These are phyloP conservation scores for Agrochola circellaris DNA, from an alignment of 2,888 invertebrate species.

Conservation along the genomic window DNA sequence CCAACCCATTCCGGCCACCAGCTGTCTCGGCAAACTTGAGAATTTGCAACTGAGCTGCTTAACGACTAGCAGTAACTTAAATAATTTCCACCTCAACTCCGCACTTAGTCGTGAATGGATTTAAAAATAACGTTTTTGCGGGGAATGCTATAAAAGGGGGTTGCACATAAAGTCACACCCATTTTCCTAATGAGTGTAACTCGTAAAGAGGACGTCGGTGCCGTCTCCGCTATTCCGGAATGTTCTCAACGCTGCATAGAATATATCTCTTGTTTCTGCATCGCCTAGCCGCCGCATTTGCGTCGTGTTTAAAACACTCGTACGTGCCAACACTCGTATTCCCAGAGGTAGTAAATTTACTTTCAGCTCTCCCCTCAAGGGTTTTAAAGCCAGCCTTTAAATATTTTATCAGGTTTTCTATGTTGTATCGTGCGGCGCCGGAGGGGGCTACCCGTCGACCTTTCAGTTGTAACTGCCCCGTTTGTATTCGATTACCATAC, in stretches of 20 bases:
- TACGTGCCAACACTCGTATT: constrained; percentile 76
- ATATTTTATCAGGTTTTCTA: constrained; percentile 89
- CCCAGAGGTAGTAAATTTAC: constrained; percentile 84
- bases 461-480: constrained; percentile 78
- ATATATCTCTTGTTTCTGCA: constrained; percentile 73
- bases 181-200: constrained; percentile 79
- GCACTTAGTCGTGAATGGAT: constrained; percentile 48
- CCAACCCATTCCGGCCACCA: constrained; percentile 68
- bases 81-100: constrained; percentile 39
- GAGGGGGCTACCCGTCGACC: constrained; percentile 77
- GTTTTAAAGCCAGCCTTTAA: constrained; percentile 84
- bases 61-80: constrained; percentile 33
- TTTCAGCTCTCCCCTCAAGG: constrained; percentile 79
- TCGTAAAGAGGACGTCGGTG: constrained; percentile 71
- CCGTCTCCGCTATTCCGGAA: constrained; percentile 67
- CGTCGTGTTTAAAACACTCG: constrained; percentile 74
- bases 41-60: constrained; percentile 47
- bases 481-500: constrained; percentile 79
- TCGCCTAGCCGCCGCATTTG: constrained; percentile 70
- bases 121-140: constrained; percentile 67
- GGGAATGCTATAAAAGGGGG: constrained; percentile 63
- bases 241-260: constrained; percentile 70
- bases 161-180: constrained; percentile 68
- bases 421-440: constrained; percentile 87
- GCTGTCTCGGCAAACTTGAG: constrained; percentile 37